Evolutionary conservation across 2,888 invertebrate genomes (phyloP).

Genomic region (Nymphalis urticae): DNA sequence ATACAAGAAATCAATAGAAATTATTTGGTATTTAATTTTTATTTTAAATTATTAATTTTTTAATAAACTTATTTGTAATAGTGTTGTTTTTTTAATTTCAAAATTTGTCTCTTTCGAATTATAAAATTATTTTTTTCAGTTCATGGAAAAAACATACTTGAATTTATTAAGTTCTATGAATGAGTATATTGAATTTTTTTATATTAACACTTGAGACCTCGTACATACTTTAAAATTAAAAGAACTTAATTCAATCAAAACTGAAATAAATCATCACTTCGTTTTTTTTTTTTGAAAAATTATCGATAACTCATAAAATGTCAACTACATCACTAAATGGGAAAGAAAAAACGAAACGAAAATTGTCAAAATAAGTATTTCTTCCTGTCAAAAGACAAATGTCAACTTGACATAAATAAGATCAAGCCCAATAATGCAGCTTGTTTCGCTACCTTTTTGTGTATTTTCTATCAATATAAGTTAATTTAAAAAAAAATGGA

Average conservation of each 20-base stretch:
- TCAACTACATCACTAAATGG: neutral
- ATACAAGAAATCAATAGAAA: constrained; percentile 14
- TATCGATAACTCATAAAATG: no score
- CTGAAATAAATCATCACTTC: no score
- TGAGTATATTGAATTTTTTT: no score
- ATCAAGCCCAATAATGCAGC: neutral
- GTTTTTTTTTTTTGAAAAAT: no score
- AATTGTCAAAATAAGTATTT: neutral
- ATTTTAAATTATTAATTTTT: constrained; percentile 32
- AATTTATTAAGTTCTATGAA: no score
- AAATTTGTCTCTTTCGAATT: neutral
- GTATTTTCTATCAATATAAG: constrained; percentile 3
- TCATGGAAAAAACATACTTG: no score
- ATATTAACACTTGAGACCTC: no score
- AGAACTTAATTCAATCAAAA: no score
- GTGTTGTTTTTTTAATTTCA: constrained; percentile 5
- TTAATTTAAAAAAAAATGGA: constrained; percentile 36
- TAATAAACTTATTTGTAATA: constrained; percentile 25
- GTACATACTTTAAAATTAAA: no score
- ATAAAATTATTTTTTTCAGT: no score
- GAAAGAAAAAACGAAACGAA: constrained; percentile 7
- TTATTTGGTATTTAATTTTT: constrained; percentile 13
- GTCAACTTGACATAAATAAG: constrained; percentile 15
- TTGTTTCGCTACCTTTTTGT: neutral
- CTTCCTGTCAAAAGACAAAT: neutral